A percentile compares a stretch with the other conserved stretches of the same genome.
Conservation (phyloP, 2,797 vertebrate species). For the Falco concolor region DNA sequence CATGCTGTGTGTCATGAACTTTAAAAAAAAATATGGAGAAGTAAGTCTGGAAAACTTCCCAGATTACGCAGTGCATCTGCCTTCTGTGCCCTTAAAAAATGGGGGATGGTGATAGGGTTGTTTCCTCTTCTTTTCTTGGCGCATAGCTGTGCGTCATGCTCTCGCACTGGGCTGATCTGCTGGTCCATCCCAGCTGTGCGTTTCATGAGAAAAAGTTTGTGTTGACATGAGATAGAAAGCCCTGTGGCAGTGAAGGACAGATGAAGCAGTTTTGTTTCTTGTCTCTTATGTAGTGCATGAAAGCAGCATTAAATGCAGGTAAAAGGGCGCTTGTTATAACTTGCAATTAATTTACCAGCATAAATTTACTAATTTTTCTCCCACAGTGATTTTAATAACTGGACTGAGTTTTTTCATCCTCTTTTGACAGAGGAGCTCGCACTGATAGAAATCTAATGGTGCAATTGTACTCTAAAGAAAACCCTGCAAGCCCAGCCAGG, state of each 20-base stretch:
- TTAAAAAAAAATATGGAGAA: background rate
- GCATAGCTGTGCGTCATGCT: background rate
- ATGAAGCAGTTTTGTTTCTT: background rate
- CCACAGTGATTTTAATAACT: background rate
- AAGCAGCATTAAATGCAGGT: background rate
- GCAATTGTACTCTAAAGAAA: conserved; percentile 13
- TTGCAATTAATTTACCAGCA: background rate
- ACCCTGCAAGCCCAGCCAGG: background rate
- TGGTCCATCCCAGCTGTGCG: background rate
- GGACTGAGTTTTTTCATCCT: background rate
- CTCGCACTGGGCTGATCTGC: background rate
- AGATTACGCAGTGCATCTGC: background rate
- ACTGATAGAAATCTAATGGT: conserved; percentile 29
- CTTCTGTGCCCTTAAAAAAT: background rate
- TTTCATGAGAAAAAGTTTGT: background rate
- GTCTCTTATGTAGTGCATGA: background rate
- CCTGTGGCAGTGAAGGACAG: background rate
- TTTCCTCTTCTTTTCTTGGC: background rate
- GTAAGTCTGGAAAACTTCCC: background rate
- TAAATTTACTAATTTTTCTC: background rate
- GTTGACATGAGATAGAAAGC: background rate
- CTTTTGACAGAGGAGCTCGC: background rate
- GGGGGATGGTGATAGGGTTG: background rate
- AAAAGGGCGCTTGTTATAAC: background rate
- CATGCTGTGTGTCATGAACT: background rate